Base-by-base conservation (phyloP, 2,888 invertebrate genomes). In the Petrophora chlorosata region DNA sequence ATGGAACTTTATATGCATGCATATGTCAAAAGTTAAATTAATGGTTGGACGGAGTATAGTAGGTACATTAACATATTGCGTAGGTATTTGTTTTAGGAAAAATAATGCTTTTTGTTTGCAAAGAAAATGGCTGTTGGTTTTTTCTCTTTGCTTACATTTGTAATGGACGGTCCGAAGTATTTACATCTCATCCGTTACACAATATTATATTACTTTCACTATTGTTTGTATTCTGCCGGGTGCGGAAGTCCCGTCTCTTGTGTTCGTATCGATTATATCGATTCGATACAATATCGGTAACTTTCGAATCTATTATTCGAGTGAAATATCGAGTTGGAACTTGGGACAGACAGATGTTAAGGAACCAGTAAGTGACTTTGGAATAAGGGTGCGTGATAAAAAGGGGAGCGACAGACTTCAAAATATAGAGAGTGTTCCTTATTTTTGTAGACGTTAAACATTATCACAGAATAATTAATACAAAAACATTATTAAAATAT, bases 301-400 rank as follows among this genome's bases (percentile, higher is more conserved):
- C 55, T 52, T 56, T 48, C 48, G 3, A 53, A 48, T 52, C 26
- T 16, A 38, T 28, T 40, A 28, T 42, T 56, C 53, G 23, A 54
- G 2, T 64, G 59, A 53, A 57, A 53, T 59, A 63, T 65, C 55
- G 51, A 51, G 49, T 61, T 17, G 30, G 54, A 60, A 60, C 60
- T 61, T 17, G 30, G 54, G 59, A 60, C 60, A 63, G 76, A 74
- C 88, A 88, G 89, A 88, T 89, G 89, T 83, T 79, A 73, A 47
- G 53, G 63, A 64, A 79, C 78, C 85, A 73, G 25, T 89, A 89
- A 72, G 75, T 61, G 59, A 71, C 76, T 63, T 61, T 63, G 39
- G 36, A 60, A 48, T 68, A 64, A 63, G 70, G 70, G 67, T 57
- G 61, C 61, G 59, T 61, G 60, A 62, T 63, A 53, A 56, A 64